A percentile compares a stretch with the other conserved stretches of the same genome.
phyloP scores from a whole-genome alignment of 1,140 invertebrate genomes.

The Xylocopa sonorina region DNA sequence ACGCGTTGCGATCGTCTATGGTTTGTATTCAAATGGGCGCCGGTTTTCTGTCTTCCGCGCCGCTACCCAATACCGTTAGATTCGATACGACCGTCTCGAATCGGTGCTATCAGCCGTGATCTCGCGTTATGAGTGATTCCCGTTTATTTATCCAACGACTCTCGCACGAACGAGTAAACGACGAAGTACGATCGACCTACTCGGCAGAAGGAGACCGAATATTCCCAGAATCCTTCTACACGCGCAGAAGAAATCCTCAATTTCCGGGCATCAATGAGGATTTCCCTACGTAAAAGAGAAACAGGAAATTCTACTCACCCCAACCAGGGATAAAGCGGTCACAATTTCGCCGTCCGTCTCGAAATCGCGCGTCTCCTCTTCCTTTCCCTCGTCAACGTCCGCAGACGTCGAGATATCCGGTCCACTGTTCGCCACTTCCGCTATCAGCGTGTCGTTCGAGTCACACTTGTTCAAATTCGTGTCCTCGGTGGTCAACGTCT shows the following conservation, averaged over 20 bases:
- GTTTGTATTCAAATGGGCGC: conserved; percentile 57
- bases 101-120: conserved; percentile 25
- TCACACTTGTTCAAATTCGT: conserved; percentile 75
- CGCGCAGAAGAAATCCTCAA: conserved; percentile 43
- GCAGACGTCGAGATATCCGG: conserved; percentile 1
- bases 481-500: conserved; percentile 54
- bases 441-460: conserved; percentile 76
- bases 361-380: neutral
- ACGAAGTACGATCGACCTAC: neutral
- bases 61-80: conserved; percentile 33
- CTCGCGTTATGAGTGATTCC: conserved; percentile 38
- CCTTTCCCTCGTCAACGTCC: conserved; percentile 14
- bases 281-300: too few relatives aligned
- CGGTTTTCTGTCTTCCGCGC: conserved; percentile 13
- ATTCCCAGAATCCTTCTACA: conserved; percentile 19
- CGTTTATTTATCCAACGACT: neutral
- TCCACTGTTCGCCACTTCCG: conserved; percentile 63
- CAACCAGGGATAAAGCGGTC: conserved; percentile 14
- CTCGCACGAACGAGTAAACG: neutral
- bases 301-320: conserved; percentile 51
- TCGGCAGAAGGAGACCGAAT: too few relatives aligned
- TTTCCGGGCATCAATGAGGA: too few relatives aligned
- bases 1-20: conserved; percentile 46
- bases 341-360: conserved; percentile 1
- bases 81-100: conserved; percentile 18